Percentiles rank a stretch among this genome's conserved stretches.
Evolutionary conservation across 2,113 vertebrate species (phyloP).

Genomic region (Rhea pennata): DNA sequence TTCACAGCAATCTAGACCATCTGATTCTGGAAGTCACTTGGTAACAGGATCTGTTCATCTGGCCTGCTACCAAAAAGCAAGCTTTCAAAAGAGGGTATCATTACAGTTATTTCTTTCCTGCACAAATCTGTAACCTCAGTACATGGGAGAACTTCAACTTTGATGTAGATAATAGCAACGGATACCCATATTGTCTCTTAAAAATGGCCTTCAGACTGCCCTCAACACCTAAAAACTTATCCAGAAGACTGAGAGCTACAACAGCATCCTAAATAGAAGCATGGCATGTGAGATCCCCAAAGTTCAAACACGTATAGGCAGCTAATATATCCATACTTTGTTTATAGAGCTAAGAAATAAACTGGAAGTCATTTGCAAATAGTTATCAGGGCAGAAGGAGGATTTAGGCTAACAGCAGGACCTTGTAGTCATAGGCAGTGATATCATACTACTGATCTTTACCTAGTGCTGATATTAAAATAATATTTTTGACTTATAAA

Average conservation of each 20-base stretch:
- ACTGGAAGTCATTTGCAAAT: background rate
- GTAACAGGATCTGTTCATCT: background rate
- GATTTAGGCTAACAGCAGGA: background rate
- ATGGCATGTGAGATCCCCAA: background rate
- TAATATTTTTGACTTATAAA: background rate
- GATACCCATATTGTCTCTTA: background rate
- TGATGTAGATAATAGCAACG: background rate
- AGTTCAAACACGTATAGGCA: background rate
- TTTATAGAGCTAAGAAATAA: background rate
- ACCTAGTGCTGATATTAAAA: background rate
- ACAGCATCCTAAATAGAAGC: background rate
- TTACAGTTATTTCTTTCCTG: background rate
- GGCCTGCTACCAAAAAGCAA: background rate
- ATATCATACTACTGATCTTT: background rate
- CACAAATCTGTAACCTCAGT: background rate
- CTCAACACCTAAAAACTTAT: background rate
- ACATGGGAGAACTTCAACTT: background rate
- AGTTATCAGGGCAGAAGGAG: background rate
- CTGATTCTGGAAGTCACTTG: background rate
- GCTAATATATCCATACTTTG: rapidly evolving
- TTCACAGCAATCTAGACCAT: background rate
- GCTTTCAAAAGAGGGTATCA: background rate
- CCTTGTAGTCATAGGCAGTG: background rate
- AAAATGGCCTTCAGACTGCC: background rate
- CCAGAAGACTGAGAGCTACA: background rate